Conservation (phyloP, 1,140 invertebrate species). For the Cyclargus thomasi region DNA sequence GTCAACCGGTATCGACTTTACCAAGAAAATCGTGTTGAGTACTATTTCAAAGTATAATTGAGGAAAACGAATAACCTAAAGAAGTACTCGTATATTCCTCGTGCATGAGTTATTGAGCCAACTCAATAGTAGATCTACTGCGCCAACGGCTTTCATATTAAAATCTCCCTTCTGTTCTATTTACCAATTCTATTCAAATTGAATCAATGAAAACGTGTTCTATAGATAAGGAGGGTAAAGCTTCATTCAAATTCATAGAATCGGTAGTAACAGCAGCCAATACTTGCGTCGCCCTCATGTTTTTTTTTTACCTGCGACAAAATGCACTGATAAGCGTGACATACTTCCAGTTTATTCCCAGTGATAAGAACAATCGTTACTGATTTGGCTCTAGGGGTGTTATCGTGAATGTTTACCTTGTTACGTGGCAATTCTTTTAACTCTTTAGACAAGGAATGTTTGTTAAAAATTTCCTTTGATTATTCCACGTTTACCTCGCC, state of each 20-base stretch:
- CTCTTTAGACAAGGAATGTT: neutral
- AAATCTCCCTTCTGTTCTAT: constrained; percentile 1
- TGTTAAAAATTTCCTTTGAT: neutral
- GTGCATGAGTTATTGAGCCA: neutral
- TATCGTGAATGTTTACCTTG: constrained; percentile 17
- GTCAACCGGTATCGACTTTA: neutral
- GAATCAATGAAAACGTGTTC: neutral
- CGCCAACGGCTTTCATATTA: neutral
- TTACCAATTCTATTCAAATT: neutral
- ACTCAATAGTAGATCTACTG: neutral
- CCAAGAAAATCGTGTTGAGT: neutral
- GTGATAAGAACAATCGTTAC: constrained; percentile 34
- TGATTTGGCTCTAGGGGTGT: constrained; percentile 21
- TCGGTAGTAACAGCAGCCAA: neutral
- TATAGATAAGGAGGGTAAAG: neutral
- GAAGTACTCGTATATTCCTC: neutral
- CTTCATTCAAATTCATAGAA: constrained; percentile 3
- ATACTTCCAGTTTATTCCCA: constrained; percentile 42
- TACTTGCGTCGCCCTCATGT: neutral
- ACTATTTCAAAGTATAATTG: neutral
- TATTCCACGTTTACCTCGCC: too few species aligned
- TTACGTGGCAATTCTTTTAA: constrained; percentile 7
- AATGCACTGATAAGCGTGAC: constrained; percentile 39
- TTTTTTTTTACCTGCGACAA: constrained; percentile 29
- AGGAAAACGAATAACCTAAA: neutral